Conservation (phyloP, 1,140 invertebrate species). For the Atta texana region DNA sequence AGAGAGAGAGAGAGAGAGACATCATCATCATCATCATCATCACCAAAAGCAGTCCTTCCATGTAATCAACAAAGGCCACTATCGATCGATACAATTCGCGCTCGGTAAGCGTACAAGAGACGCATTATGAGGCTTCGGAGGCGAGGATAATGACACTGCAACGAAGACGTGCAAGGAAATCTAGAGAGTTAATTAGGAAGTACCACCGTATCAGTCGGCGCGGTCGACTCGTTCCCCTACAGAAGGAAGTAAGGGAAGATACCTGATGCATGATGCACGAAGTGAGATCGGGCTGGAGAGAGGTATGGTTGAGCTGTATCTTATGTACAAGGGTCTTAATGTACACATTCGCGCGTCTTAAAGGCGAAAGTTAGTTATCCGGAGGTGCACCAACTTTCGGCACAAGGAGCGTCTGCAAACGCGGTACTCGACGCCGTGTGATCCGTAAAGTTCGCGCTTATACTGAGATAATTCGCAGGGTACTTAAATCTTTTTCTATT, state of each 20-base stretch:
- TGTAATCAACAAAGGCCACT: background rate
- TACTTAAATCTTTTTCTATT: constrained; percentile 27
- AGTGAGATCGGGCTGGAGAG: constrained; percentile 33
- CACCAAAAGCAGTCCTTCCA: too few species aligned
- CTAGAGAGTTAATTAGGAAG: constrained; percentile 76
- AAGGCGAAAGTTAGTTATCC: constrained; percentile 74
- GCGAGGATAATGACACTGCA: constrained; percentile 70
- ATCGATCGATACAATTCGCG: constrained; percentile 50
- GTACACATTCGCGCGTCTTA: constrained; percentile 73
- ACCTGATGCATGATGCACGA: constrained; percentile 73
- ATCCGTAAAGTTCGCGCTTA: constrained; percentile 66
- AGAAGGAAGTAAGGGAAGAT: background rate
- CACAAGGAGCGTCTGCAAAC: constrained; percentile 52
- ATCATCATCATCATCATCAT: too few species aligned
- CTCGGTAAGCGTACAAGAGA: constrained; percentile 27
- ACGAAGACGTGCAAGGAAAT: constrained; percentile 71
- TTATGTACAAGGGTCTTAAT: constrained; percentile 71
- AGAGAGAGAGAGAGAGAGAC: too few species aligned
- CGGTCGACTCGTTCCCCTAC: constrained; percentile 51
- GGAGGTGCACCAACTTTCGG: constrained; percentile 44
- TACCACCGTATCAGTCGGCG: constrained; percentile 70
- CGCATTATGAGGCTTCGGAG: constrained; percentile 17
- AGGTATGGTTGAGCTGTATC: constrained; percentile 9
- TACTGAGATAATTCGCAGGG: constrained; percentile 31
- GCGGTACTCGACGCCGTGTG: constrained; percentile 50